A percentile compares a stretch with the other conserved stretches of the same genome.
phyloP scores from a whole-genome alignment of 1,140 invertebrate genomes.

The Drosophila melanogaster region Release_6_plus_ISO1_MT NC_004354.4:17609001-17609500 shows the following conservation, averaged over 20 bases:
- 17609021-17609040: neutral
- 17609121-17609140: conserved; percentile 2
- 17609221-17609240: neutral
- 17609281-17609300: too few species aligned
- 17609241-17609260: too few species aligned
- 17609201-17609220: neutral
- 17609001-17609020: neutral
- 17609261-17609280: too few species aligned
- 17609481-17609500: neutral
- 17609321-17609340: too few species aligned
- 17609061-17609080: conserved; percentile 15
- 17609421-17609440: neutral
- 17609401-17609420: neutral
- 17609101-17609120: neutral
- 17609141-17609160: neutral
- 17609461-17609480: conserved; percentile 6
- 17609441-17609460: conserved; percentile 17
- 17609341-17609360: neutral
- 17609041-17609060: neutral
- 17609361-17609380: neutral
- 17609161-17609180: neutral
- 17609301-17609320: too few species aligned
- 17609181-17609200: neutral
- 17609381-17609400: neutral
- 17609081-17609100: neutral